Conservation (phyloP, 2,113 vertebrate species). For the Spermophilus dauricus region DNA sequence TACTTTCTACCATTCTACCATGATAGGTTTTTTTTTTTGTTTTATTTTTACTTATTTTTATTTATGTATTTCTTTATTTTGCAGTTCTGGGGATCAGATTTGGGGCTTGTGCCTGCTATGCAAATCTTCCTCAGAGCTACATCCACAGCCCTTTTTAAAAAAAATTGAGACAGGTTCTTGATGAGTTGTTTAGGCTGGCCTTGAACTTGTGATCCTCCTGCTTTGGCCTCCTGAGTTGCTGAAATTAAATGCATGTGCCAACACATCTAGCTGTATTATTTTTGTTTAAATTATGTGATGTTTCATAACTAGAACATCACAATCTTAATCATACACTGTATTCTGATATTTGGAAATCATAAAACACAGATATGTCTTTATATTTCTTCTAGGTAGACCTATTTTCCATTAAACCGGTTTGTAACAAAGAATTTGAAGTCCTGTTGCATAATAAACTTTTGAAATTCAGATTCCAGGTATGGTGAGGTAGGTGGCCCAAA, state of each 20-base stretch:
- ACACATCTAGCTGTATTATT: neutral
- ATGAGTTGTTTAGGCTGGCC: no score
- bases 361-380: conserved; percentile 1
- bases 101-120: no score
- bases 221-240: no score
- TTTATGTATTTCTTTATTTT: no score
- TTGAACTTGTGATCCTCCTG: no score
- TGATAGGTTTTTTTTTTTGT: neutral
- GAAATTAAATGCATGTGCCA: no score
- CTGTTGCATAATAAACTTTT: neutral
- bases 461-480: conserved; percentile 13
- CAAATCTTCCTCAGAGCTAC: no score
- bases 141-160: no score
- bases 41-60: neutral
- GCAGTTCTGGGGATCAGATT: no score
- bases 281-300: neutral
- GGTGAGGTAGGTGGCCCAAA: neutral
- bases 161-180: no score
- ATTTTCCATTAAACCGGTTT: conserved; percentile 8
- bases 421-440: conserved; percentile 10
- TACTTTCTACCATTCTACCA: neutral
- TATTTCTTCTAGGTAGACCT: neutral
- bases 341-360: conserved; percentile 9
- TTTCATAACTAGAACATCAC: neutral
- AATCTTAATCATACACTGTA: neutral